A percentile compares a stretch with the other conserved stretches of the same genome.
These are phyloP conservation scores for Parazoanthus atlanticus DNA, from an alignment of 92 coral and sea anemone species.

Conservation along the genomic window DNA sequence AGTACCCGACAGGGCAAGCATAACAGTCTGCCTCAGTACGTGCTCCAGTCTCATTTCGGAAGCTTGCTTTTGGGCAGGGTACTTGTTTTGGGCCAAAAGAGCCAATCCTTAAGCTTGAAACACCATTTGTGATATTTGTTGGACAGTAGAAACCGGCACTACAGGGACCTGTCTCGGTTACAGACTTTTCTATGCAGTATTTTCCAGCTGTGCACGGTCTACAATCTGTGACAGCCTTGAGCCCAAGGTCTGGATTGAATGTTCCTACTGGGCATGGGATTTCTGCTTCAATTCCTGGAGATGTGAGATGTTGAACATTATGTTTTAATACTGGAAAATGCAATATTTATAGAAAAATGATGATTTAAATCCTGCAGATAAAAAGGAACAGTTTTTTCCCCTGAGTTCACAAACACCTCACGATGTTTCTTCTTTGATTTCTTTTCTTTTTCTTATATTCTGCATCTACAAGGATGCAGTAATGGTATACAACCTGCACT, in stretches of 20 bases:
- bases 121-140: slow-evolving; percentile 95
- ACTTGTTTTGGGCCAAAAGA: slow-evolving; percentile 93
- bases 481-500: too few relatives aligned
- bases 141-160: slow-evolving; percentile 92
- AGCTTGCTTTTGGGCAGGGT: slow-evolving; percentile 93
- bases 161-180: slow-evolving; percentile 72
- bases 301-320: not conserved
- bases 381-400: too few relatives aligned
- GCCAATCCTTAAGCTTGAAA: slow-evolving; percentile 88
- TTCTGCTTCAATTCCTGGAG: slow-evolving; percentile 72
- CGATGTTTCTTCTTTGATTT: too few relatives aligned
- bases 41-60: slow-evolving; percentile 73
- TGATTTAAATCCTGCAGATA: too few relatives aligned
- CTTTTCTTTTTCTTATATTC: too few relatives aligned
- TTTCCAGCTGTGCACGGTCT: slow-evolving; percentile 90
- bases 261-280: slow-evolving; percentile 98
- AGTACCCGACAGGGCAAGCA: slow-evolving; percentile 75
- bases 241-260: slow-evolving; percentile 73
- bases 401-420: too few relatives aligned
- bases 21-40: slow-evolving; percentile 76
- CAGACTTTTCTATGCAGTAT: slow-evolving; percentile 85
- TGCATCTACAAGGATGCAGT: too few relatives aligned
- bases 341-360: too few relatives aligned
- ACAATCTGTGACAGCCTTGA: slow-evolving; percentile 70
- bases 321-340: not conserved